Conservation (phyloP, 2,113 vertebrate genomes). For the Chionis minor region DNA sequence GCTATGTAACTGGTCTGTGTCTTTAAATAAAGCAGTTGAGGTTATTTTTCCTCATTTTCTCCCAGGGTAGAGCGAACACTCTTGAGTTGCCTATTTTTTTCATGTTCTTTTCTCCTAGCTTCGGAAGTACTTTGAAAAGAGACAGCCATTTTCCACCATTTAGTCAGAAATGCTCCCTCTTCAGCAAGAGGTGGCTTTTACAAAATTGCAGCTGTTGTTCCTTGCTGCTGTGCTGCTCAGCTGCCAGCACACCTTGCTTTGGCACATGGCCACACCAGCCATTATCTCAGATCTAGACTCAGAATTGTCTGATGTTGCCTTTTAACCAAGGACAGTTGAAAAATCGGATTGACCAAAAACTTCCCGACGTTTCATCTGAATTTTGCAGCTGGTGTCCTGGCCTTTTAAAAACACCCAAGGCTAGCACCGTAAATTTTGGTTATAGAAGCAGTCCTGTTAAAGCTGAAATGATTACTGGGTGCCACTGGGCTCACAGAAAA, state of each 20-base stretch:
- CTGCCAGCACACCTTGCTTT: accelerated
- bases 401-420: not conserved
- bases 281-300: not conserved
- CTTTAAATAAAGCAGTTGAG: not conserved
- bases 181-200: not conserved
- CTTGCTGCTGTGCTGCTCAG: not conserved
- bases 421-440: not conserved
- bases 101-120: not conserved
- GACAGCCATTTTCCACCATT: not conserved
- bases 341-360: not conserved
- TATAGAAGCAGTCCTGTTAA: not conserved
- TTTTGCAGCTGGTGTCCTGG: not conserved
- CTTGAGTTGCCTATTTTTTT: not conserved
- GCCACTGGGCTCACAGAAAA: not conserved
- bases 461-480: not conserved
- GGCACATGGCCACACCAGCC: accelerated
- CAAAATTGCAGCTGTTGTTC: not conserved
- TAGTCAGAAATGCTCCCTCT: not conserved
- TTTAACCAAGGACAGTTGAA: not conserved
- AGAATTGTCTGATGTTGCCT: not conserved
- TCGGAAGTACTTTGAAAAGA: not conserved
- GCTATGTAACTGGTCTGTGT: not conserved
- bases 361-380: not conserved
- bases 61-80: not conserved
- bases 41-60: not conserved